Conservation (phyloP, 2,888 invertebrate genomes). For the Encarsia formosa region DNA sequence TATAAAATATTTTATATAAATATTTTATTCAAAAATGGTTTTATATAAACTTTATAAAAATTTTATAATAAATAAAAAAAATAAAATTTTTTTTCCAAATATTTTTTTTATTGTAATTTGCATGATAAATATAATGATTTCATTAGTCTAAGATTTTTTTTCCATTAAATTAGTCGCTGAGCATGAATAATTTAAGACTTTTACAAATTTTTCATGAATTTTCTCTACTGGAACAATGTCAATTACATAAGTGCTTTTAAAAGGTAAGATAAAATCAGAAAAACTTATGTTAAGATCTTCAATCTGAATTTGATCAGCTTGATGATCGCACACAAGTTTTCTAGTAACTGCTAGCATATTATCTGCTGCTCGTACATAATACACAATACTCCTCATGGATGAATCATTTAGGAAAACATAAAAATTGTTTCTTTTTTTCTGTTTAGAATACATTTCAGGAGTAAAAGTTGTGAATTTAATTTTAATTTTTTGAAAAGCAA, state of each 20-base stretch:
- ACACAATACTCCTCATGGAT: not conserved
- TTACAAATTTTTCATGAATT: not conserved
- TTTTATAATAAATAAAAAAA: no score
- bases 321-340: not conserved
- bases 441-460: not conserved
- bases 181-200: no score
- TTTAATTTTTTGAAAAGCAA: constrained; percentile 19
- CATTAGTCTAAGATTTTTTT: no score
- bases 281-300: not conserved
- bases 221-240: constrained; percentile 1
- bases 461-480: constrained; percentile 1
- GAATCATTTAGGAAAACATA: constrained; percentile 7
- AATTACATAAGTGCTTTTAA: not conserved
- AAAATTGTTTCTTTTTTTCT: constrained; percentile 2
- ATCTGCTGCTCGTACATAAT: not conserved
- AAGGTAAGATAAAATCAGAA: not conserved
- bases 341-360: not conserved
- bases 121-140: no score
- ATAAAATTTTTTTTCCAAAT: no score
- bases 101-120: no score
- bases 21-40: no score
- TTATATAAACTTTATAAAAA: no score
- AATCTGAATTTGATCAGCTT: not conserved
- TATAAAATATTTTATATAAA: no score
- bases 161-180: no score